Conservation (phyloP, 2,888 invertebrate species). For the Eupithecia abbreviata region DNA sequence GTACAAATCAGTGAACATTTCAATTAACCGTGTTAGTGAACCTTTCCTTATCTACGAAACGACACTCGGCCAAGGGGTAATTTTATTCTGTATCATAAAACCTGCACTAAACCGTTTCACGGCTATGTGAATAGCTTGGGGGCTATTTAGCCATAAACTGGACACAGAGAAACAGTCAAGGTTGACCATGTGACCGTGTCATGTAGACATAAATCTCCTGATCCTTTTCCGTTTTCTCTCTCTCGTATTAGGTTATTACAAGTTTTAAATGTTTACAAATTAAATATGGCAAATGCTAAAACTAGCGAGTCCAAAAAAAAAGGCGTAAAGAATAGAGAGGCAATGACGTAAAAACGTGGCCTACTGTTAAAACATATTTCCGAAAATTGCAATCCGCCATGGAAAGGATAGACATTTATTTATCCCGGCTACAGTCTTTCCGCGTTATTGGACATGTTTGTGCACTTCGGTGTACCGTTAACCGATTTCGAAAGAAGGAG, state of each 20-base stretch:
- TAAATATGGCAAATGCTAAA: too few relatives aligned
- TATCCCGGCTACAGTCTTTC: not conserved
- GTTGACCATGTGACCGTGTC: not conserved
- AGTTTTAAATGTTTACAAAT: too few relatives aligned
- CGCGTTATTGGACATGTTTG: not conserved
- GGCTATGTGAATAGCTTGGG: constrained; percentile 11
- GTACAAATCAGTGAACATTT: constrained; percentile 39
- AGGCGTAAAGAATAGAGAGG: not conserved
- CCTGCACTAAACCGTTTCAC: constrained; percentile 27
- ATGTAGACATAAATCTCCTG: not conserved
- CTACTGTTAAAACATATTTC: not conserved
- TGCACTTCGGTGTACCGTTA: not conserved
- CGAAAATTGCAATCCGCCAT: not conserved
- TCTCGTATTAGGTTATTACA: too few relatives aligned
- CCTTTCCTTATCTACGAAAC: constrained; percentile 47
- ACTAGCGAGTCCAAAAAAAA: too few relatives aligned
- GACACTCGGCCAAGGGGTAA: constrained; percentile 42
- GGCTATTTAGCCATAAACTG: constrained; percentile 14
- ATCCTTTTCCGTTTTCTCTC: too few relatives aligned
- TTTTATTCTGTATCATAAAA: constrained; percentile 10
- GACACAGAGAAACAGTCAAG: constrained; percentile 3
- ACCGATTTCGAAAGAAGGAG: too few relatives aligned
- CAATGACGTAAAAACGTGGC: not conserved
- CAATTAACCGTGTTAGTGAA: constrained; percentile 49
- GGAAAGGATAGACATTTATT: not conserved